phyloP scores from a whole-genome alignment of 2,113 vertebrate genomes.

The Stegostoma tigrinum region DNA sequence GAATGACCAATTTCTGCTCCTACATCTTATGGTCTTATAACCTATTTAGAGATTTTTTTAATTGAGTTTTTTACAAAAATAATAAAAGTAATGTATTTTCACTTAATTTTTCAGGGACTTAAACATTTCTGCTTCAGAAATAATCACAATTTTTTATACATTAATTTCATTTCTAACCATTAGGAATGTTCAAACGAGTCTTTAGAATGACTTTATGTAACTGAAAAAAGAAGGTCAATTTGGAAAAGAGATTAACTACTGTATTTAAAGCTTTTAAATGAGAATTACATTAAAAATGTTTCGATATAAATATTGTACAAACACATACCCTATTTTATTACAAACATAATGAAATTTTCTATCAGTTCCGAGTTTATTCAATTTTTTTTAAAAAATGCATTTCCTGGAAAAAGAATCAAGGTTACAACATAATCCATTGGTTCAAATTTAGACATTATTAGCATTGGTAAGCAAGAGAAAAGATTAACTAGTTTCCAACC shows the following conservation, averaged over 20 bases:
- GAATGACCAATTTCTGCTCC: no score
- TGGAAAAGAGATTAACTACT: neutral
- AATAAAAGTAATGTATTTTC: neutral
- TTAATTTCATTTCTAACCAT: neutral
- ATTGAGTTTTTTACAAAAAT: neutral
- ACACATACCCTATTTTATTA: neutral
- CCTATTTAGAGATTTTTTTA: neutral
- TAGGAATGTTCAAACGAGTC: neutral
- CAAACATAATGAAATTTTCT: neutral
- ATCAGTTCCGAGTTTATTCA: neutral
- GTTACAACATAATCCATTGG: neutral
- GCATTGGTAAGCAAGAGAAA: neutral
- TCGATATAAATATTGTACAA: neutral
- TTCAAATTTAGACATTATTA: neutral
- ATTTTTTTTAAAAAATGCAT: neutral
- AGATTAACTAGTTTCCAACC: neutral
- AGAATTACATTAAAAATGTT: neutral
- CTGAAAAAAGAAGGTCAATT: neutral
- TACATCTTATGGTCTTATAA: neutral
- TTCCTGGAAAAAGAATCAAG: neutral
- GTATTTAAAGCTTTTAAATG: constrained; percentile 1
- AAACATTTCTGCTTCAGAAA: neutral
- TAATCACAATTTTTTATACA: neutral
- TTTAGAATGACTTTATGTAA: neutral
- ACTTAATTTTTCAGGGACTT: neutral